Conservation (phyloP, 2,888 invertebrate genomes). For the Noctua pronuba region DNA sequence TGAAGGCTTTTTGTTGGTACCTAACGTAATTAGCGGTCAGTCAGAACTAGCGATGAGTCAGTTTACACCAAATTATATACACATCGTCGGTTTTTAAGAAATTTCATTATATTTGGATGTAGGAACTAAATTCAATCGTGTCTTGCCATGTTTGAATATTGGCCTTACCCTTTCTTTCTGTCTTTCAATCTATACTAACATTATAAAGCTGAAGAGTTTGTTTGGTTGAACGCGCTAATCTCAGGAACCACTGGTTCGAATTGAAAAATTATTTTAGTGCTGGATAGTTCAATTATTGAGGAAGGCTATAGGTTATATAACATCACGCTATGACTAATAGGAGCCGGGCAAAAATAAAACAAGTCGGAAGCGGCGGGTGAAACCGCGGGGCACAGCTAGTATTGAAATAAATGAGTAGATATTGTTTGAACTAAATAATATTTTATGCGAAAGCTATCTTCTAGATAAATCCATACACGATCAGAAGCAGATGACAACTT, state of each 20-base stretch:
- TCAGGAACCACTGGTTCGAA: too few relatives aligned
- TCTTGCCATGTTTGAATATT: neutral
- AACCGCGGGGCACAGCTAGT: too few relatives aligned
- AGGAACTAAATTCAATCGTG: neutral
- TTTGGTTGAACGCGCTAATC: too few relatives aligned
- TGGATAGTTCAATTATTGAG: too few relatives aligned
- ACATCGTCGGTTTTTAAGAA: neutral
- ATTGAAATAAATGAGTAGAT: neutral
- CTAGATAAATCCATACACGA: neutral
- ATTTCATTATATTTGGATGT: neutral
- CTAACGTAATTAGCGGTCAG: slow-evolving; percentile 31
- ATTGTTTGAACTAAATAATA: neutral
- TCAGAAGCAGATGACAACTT: neutral
- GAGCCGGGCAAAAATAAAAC: too few relatives aligned
- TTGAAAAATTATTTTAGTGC: too few relatives aligned
- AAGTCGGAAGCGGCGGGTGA: too few relatives aligned
- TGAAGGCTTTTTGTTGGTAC: slow-evolving; percentile 28
- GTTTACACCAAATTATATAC: slow-evolving; percentile 9
- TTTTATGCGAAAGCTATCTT: neutral
- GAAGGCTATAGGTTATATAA: too few relatives aligned
- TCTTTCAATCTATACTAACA: too few relatives aligned
- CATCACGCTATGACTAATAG: too few relatives aligned
- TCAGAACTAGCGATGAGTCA: slow-evolving; percentile 30
- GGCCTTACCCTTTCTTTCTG: neutral
- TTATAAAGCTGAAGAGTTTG: too few relatives aligned